These are phyloP conservation scores for Morphnarchus princeps DNA, from an alignment of 2,113 vertebrate genomes.

Conservation along the genomic window DNA sequence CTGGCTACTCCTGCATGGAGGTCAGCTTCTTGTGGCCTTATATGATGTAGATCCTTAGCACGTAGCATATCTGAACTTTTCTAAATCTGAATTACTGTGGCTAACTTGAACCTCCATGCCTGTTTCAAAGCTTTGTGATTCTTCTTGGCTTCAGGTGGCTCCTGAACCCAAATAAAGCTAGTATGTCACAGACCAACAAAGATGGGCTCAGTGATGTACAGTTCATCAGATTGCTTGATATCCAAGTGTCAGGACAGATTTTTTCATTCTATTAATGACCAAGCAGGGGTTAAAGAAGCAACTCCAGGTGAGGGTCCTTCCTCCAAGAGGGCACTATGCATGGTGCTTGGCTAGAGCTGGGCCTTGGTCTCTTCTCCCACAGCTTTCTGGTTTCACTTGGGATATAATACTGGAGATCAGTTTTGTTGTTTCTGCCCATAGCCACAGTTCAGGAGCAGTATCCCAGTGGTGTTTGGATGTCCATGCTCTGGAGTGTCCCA, in stretches of 20 bases:
- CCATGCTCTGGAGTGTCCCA: background rate
- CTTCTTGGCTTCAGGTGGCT: background rate
- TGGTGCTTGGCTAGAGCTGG: background rate
- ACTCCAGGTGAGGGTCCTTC: background rate
- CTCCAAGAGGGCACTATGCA: accelerated
- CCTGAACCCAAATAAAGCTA: background rate
- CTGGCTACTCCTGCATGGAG: background rate
- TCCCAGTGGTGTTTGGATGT: background rate
- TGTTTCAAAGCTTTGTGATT: background rate
- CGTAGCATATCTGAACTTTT: background rate
- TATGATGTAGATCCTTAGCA: background rate
- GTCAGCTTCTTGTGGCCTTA: background rate
- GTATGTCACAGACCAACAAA: background rate
- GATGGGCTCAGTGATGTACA: too few species aligned
- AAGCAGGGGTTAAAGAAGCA: background rate
- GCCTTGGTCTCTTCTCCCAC: background rate
- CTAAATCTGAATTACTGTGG: background rate
- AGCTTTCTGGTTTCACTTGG: background rate
- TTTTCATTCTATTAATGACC: background rate
- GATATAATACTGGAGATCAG: background rate
- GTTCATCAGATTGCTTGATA: background rate
- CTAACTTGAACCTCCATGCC: background rate
- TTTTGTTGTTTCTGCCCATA: background rate
- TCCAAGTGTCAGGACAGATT: background rate
- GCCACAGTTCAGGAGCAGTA: background rate